Conservation (phyloP, 1,140 invertebrate genomes). For the Notospermus geniculatus region DNA sequence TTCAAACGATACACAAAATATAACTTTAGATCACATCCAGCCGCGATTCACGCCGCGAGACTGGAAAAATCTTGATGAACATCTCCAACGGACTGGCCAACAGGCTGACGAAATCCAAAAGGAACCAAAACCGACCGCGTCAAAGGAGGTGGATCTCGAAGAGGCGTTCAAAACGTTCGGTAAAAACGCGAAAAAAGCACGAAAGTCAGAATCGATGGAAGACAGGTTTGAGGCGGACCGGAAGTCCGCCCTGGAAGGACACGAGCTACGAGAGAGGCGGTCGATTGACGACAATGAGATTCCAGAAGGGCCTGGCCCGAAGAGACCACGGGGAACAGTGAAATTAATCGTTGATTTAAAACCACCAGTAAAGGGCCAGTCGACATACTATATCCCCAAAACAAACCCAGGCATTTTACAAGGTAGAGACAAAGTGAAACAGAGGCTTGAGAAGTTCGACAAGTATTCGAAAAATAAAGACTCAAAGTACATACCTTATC, state of each 20-base stretch:
- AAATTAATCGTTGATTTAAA: slow-evolving; percentile 9
- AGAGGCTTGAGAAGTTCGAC: slow-evolving; percentile 26
- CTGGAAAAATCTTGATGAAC: slow-evolving; percentile 10
- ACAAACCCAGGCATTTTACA: slow-evolving; percentile 44
- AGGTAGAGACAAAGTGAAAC: slow-evolving; percentile 32
- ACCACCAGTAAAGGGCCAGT: slow-evolving; percentile 2
- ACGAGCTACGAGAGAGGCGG: slow-evolving; percentile 18
- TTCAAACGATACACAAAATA: slow-evolving; percentile 50
- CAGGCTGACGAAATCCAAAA: slow-evolving; percentile 12
- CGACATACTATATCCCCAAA: slow-evolving; percentile 20
- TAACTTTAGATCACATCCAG: slow-evolving; percentile 19
- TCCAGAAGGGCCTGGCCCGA: slow-evolving; percentile 38
- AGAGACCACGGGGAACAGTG: slow-evolving; percentile 5
- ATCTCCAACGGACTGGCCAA: slow-evolving; percentile 27
- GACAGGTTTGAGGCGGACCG: background rate
- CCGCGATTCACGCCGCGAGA: background rate
- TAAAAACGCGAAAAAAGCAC: too few relatives aligned
- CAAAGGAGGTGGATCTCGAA: too few relatives aligned
- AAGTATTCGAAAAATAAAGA: background rate
- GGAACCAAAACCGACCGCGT: too few relatives aligned
- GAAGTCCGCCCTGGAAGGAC: background rate
- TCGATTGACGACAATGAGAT: slow-evolving; percentile 54
- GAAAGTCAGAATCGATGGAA: background rate
- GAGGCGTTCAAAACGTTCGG: too few relatives aligned
- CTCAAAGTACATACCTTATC: slow-evolving; percentile 36